These are phyloP conservation scores for Coleophora deauratella DNA, from an alignment of 2,888 invertebrate genomes.

Conservation along the genomic window DNA sequence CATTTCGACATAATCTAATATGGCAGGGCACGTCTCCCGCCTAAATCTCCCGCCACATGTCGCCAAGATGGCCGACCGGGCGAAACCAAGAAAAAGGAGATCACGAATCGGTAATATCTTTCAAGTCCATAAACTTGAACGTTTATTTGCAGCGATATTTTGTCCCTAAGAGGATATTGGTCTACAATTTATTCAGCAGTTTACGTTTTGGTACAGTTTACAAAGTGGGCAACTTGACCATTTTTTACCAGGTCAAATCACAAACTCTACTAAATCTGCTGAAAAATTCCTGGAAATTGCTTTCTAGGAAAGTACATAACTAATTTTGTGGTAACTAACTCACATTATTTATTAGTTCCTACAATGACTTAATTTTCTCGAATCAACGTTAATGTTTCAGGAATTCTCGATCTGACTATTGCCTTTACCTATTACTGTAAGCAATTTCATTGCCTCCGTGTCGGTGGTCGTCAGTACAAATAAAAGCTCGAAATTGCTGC, in stretches of 20 bases:
- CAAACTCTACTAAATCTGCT: too few species aligned
- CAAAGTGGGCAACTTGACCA: too few species aligned
- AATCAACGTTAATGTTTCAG: background rate
- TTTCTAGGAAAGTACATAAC: too few species aligned
- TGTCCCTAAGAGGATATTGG: constrained; percentile 71
- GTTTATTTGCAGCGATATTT: constrained; percentile 74
- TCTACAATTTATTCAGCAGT: constrained; percentile 47
- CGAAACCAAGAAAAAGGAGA: constrained; percentile 71
- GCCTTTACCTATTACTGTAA: constrained; percentile 5
- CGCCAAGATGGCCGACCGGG: constrained; percentile 72
- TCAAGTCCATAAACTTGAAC: constrained; percentile 73
- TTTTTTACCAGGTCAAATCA: too few species aligned
- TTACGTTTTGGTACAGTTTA: background rate
- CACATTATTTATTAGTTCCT: too few species aligned
- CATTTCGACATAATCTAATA: constrained; percentile 74
- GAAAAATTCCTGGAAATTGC: too few species aligned
- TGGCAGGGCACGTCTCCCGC: constrained; percentile 70
- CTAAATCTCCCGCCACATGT: constrained; percentile 74
- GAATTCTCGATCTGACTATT: too few species aligned
- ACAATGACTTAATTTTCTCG: constrained; percentile 1
- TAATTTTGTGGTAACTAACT: too few species aligned
- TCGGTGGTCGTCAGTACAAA: constrained; percentile 51
- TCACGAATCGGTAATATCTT: constrained; percentile 75
- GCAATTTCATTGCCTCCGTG: constrained; percentile 9
- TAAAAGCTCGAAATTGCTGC: constrained; percentile 52